Base-by-base conservation (phyloP, 2,888 invertebrate genomes). In the Drosophila eohydei region DNA sequence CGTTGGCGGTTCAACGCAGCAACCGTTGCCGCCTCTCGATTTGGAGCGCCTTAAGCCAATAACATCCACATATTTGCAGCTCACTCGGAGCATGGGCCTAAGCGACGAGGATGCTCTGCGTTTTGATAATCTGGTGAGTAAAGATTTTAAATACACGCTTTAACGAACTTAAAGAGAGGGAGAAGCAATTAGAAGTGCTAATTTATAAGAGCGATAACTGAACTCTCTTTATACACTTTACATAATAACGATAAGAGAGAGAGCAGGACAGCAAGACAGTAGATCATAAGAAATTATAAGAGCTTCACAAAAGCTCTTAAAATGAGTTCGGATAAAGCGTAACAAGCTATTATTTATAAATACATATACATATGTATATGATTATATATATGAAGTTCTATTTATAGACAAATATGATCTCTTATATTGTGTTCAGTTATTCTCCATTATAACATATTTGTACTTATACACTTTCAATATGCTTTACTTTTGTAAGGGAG, bases 21-120 rank as follows among this genome's bases (percentile, higher is more conserved):
- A 70, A 41, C 84, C 88, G 0, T 55, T 91, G 74, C 88, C 90
- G 0, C 90, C 90, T 0, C 66, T 92, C 26, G 92, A 93, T 28
- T 82, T 93, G 75, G 89, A 90, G 59, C 94, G 96, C 11, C 63
- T 96, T 89, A 95, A 97, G 89, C 97, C 98, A 52, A 97, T 97
- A 82, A 98, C 97, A 54, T 97, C 97, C 59, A 96, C 97, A 40
- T 97, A 97, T 93, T 94, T 98, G 92, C 97, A 97, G 92, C 95
- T 97, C 90, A 97, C 97, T 94, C 94, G 96, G 91, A 96, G 94
- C 92, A 94, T 97, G 92, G 95, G 95, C 65, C 93, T 95, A 83
- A 93, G 94, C 90, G 94, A 95, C 91, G 94, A 95, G 88, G 94
- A 95, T 88, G 94, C 95, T 8, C 88, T 95, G 80, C 94, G 94